These are phyloP conservation scores for Nymphalis polychloros DNA, from an alignment of 2,888 invertebrate species.

Conservation along the genomic window DNA sequence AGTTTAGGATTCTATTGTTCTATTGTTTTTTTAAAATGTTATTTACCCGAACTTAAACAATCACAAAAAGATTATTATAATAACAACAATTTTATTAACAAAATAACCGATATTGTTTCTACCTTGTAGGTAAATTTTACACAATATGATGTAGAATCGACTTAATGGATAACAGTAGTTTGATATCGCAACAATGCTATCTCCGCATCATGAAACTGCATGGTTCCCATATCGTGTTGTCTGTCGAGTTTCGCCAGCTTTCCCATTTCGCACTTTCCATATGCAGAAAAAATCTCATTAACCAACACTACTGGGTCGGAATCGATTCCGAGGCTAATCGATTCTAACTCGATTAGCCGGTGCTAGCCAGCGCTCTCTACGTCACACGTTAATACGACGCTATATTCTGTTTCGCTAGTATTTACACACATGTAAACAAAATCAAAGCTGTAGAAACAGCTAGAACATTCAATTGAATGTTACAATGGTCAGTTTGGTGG, in stretches of 20 bases:
- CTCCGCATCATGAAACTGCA: slow-evolving; percentile 24
- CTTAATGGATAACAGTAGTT: slow-evolving; percentile 20
- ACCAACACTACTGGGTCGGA: slow-evolving; percentile 31
- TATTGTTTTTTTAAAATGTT: too few relatives aligned
- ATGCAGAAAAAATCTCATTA: slow-evolving; percentile 24
- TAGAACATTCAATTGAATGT: too few relatives aligned
- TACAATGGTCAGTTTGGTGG: too few relatives aligned
- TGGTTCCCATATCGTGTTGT: slow-evolving; percentile 35
- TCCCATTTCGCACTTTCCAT: slow-evolving; percentile 36
- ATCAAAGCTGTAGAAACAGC: neutral
- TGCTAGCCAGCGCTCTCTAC: slow-evolving; percentile 40
- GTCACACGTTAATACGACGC: slow-evolving; percentile 20
- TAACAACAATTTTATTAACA: too few relatives aligned
- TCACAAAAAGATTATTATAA: too few relatives aligned
- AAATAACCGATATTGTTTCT: neutral
- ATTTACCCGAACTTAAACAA: too few relatives aligned
- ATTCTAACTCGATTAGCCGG: slow-evolving; percentile 61
- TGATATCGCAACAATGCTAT: slow-evolving; percentile 29
- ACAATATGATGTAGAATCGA: neutral
- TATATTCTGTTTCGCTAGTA: neutral
- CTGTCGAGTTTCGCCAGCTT: slow-evolving; percentile 33
- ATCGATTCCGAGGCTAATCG: slow-evolving; percentile 57
- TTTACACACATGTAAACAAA: neutral
- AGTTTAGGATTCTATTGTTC: neutral
- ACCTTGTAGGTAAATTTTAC: neutral